Evolutionary conservation across 2,888 invertebrate species (phyloP).

Genomic region (Drosophila austrosaltans): DNA sequence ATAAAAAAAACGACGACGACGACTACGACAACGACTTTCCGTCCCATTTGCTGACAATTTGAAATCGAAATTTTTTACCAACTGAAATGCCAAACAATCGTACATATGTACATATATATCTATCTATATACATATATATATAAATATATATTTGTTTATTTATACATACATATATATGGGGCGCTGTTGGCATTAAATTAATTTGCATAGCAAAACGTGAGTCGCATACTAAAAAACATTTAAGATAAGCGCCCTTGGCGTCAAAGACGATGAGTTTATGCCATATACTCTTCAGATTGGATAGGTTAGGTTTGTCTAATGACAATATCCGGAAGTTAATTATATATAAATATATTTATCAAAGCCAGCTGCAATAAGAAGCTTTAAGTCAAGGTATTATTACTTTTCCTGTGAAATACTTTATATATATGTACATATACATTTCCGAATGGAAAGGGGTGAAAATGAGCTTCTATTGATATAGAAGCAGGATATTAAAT

Average conservation of each 20-base stretch:
- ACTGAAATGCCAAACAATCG: constrained; percentile 40
- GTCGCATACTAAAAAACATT: constrained; percentile 45
- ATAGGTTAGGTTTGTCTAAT: constrained; percentile 1
- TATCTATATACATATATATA: neutral
- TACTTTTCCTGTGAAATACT: no score
- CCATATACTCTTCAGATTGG: constrained; percentile 37
- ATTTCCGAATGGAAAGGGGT: no score
- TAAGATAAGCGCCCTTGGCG: constrained; percentile 31
- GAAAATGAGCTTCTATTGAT: no score
- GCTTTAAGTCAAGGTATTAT: no score
- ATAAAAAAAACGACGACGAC: neutral
- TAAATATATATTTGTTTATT: neutral
- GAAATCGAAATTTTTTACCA: constrained; percentile 51
- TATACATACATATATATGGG: neutral
- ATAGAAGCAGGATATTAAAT: no score
- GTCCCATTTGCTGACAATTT: constrained; percentile 50
- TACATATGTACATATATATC: constrained; percentile 14
- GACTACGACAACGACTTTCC: constrained; percentile 20
- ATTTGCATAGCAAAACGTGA: constrained; percentile 68
- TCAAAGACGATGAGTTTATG: constrained; percentile 3
- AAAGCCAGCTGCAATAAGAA: no score
- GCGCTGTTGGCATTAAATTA: constrained; percentile 35
- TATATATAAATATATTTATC: neutral
- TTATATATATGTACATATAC: no score
- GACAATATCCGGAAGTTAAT: constrained; percentile 7